Evolutionary conservation across 1,140 invertebrate species (phyloP).

Genomic region (Orius insidiosus): DNA sequence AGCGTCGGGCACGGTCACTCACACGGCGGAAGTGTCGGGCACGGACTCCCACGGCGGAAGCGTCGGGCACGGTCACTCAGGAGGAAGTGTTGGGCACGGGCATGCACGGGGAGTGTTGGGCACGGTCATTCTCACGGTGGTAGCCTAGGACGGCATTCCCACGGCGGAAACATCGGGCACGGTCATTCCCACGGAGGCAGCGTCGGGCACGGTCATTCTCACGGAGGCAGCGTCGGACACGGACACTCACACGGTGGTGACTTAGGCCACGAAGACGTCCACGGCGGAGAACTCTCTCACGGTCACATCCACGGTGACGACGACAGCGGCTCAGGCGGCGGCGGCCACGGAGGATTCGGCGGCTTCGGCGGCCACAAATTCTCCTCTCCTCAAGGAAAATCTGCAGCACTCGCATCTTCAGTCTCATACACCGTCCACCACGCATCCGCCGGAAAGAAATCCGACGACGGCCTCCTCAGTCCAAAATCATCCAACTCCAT

Average conservation of each 20-base stretch:
- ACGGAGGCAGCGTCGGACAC: conserved; percentile 12
- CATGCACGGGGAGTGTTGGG: conserved; percentile 8
- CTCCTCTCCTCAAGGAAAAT: conserved; percentile 2
- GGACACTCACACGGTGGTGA: conserved; percentile 12
- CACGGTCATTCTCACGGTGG: conserved; percentile 13
- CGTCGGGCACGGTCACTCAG: conserved; percentile 11
- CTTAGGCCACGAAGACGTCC: conserved; percentile 14
- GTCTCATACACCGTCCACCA: conserved; percentile 13
- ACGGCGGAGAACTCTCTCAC: too few relatives aligned
- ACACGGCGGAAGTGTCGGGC: conserved; percentile 12
- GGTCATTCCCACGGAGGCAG: conserved; percentile 13
- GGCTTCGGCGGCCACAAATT: conserved; percentile 6
- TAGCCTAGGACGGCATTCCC: conserved; percentile 10
- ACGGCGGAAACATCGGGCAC: conserved; percentile 13
- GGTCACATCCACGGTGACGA: too few relatives aligned
- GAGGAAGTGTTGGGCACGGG: conserved; percentile 10
- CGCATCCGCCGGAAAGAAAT: conserved; percentile 2
- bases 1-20: conserved; percentile 10
- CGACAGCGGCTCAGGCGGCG: conserved; percentile 11
- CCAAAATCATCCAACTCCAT: conserved; percentile 2
- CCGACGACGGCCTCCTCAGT: neutral
- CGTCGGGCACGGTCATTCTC: conserved; percentile 12
- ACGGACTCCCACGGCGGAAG: conserved; percentile 12
- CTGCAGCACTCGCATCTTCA: conserved; percentile 6
- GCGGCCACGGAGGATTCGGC: conserved; percentile 11